phyloP scores from a whole-genome alignment of 2,888 invertebrate genomes.

The Drosophila neotestacea region DNA sequence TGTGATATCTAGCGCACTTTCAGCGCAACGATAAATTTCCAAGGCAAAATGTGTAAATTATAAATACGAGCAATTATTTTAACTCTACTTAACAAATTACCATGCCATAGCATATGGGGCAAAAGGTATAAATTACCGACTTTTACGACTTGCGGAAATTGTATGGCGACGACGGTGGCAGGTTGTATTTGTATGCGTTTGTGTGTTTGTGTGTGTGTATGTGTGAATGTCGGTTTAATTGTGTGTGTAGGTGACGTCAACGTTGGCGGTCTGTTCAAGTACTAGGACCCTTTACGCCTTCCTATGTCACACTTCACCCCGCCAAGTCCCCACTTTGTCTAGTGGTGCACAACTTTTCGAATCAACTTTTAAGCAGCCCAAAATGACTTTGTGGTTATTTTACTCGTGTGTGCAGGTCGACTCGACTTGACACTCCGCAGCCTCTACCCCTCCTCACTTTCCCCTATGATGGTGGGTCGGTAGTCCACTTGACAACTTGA shows the following conservation, averaged over 20 bases:
- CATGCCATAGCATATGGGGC: slow-evolving; percentile 85
- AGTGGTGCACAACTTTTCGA: slow-evolving; percentile 76
- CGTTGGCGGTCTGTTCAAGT: slow-evolving; percentile 49
- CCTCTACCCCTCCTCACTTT: neutral
- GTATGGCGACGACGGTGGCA: slow-evolving; percentile 71
- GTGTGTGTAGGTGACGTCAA: slow-evolving; percentile 64
- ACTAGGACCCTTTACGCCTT: slow-evolving; percentile 43
- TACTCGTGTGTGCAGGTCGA: slow-evolving; percentile 38
- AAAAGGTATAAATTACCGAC: slow-evolving; percentile 82
- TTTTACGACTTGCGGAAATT: slow-evolving; percentile 82
- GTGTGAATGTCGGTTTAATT: slow-evolving; percentile 62
- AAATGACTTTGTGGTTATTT: slow-evolving; percentile 75
- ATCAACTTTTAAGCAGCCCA: slow-evolving; percentile 79
- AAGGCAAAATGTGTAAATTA: slow-evolving; percentile 85
- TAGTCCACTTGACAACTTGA: slow-evolving; percentile 73
- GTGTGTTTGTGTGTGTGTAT: slow-evolving; percentile 35
- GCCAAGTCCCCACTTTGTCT: neutral
- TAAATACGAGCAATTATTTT: slow-evolving; percentile 86
- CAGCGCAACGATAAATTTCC: slow-evolving; percentile 84
- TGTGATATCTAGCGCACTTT: slow-evolving; percentile 74
- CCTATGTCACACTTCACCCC: slow-evolving; percentile 39
- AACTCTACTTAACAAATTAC: slow-evolving; percentile 86
- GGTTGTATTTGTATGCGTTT: slow-evolving; percentile 31
- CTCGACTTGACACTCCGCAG: slow-evolving; percentile 5
- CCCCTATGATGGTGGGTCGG: neutral